A percentile compares a stretch with the other conserved stretches of the same genome.
phyloP scores from a whole-genome alignment of 1,140 invertebrate genomes.

The Phymastichus coffea region DNA sequence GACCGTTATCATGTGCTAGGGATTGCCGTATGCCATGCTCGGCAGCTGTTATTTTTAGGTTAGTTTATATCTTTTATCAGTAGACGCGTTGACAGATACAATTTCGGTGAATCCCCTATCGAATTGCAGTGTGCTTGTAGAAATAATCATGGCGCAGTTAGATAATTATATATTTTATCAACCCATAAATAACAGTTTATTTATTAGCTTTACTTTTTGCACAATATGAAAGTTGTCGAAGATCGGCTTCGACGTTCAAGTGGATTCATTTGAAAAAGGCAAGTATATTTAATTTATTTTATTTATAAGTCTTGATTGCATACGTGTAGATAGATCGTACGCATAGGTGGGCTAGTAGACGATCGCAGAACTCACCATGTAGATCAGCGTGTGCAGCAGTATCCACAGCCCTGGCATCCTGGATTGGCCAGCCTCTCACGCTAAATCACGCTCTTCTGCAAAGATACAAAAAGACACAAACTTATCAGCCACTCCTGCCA shows the following conservation, averaged over 20 bases:
- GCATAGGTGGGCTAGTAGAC: constrained; percentile 1
- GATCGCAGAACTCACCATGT: constrained; percentile 46
- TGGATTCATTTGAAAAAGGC: neutral
- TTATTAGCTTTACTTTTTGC: no score
- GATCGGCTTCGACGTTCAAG: neutral
- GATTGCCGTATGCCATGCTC: no score
- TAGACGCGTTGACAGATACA: no score
- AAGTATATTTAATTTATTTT: neutral
- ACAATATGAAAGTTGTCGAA: neutral
- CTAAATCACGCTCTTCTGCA: constrained; percentile 51
- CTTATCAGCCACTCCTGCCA: no score
- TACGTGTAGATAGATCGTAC: neutral
- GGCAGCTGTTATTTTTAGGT: no score
- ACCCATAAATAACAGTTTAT: no score
- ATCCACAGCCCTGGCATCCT: constrained; percentile 56
- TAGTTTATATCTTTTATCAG: no score
- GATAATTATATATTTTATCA: no score
- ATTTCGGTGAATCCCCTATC: no score
- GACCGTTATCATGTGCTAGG: no score
- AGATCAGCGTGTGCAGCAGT: constrained; percentile 53
- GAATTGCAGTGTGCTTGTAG: no score
- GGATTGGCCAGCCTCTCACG: constrained; percentile 54
- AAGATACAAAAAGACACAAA: constrained; percentile 32
- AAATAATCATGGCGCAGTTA: no score
- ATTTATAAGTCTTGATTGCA: neutral